A percentile compares a stretch with the other conserved stretches of the same genome.
Conservation (phyloP, 2,113 vertebrate genomes). For the Tretioscincus oriximinensis region DNA sequence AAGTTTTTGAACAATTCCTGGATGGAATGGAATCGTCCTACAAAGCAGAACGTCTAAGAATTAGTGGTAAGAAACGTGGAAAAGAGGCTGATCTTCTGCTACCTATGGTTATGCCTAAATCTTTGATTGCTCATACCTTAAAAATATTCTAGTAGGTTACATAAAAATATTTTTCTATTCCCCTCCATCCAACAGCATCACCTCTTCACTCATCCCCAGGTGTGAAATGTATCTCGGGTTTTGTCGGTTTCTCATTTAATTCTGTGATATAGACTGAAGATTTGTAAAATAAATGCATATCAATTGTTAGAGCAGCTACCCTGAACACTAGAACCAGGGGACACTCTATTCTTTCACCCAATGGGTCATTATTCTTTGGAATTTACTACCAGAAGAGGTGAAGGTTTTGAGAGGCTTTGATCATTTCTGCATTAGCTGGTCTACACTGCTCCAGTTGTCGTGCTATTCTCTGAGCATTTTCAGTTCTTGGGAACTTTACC, state of each 20-base stretch:
- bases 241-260: neutral
- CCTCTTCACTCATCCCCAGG: too few relatives aligned
- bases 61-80: conserved; percentile 78
- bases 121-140: too few relatives aligned
- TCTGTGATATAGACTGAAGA: neutral
- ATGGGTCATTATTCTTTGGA: too few relatives aligned
- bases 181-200: too few relatives aligned
- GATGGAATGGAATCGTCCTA: conserved; percentile 80
- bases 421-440: too few relatives aligned
- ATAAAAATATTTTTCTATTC: neutral
- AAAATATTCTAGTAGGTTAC: neutral
- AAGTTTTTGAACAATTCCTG: conserved; percentile 87
- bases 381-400: too few relatives aligned
- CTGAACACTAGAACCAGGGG: too few relatives aligned
- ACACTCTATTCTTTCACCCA: too few relatives aligned
- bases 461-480: too few relatives aligned
- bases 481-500: too few relatives aligned
- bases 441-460: too few relatives aligned
- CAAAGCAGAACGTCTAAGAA: conserved; percentile 81
- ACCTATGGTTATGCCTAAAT: neutral
- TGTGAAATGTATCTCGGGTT: neutral
- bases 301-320: neutral
- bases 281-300: neutral
- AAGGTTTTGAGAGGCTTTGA: too few relatives aligned
- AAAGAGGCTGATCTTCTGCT: neutral